Conservation (phyloP, 2,113 vertebrate genomes). For the Amblyornis subalaris region DNA sequence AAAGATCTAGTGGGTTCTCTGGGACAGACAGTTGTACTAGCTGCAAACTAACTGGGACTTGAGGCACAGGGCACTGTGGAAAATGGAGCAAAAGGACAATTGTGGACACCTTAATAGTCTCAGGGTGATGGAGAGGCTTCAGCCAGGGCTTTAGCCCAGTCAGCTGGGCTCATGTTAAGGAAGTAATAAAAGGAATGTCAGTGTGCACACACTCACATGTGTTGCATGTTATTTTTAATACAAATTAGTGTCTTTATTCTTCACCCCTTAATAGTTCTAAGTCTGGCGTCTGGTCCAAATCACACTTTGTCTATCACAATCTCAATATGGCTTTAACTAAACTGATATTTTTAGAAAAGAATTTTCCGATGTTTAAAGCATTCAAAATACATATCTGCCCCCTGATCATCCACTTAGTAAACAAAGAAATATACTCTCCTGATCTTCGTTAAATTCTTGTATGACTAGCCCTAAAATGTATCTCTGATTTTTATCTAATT, state of each 20-base stretch:
- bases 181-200: not conserved
- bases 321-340: not conserved
- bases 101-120: not conserved
- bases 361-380: not conserved
- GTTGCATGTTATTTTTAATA: not conserved
- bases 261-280: not conserved
- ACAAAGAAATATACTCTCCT: not conserved
- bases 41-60: not conserved
- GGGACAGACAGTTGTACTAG: not conserved
- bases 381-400: not conserved
- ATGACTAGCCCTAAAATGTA: not conserved
- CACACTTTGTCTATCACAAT: not conserved
- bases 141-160: not conserved
- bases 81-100: not conserved
- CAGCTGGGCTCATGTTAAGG: not conserved
- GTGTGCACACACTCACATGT: accelerated
- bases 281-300: not conserved
- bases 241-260: not conserved
- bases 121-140: not conserved
- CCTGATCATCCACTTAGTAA: not conserved
- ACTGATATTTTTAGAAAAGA: not conserved
- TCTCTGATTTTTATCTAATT: not conserved
- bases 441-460: not conserved
- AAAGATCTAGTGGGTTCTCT: not conserved
- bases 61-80: accelerated